Conservation (phyloP, 1,140 invertebrate genomes). For the Cydia fagiglandana region DNA sequence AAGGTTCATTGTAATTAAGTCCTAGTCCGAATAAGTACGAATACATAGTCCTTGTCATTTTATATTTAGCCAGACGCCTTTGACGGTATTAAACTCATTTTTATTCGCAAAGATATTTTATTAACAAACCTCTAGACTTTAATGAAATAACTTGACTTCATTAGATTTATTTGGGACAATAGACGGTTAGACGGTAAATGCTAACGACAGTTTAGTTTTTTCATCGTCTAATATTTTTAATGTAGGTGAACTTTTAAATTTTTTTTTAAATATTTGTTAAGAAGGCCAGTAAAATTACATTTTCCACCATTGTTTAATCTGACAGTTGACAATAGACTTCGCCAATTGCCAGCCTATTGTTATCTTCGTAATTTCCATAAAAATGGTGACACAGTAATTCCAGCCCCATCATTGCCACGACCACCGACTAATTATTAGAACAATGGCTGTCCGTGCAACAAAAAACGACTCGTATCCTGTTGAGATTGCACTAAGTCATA, state of each 20-base stretch:
- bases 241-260: no score
- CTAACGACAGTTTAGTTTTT: no score
- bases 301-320: background rate
- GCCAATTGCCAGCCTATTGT: background rate
- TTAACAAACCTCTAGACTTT: background rate
- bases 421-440: conserved; percentile 6
- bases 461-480: conserved; percentile 28
- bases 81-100: background rate
- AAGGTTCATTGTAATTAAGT: background rate
- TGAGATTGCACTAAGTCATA: conserved; percentile 24
- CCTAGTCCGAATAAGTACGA: background rate
- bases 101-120: background rate
- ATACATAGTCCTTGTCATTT: background rate
- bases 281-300: background rate
- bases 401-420: conserved; percentile 17
- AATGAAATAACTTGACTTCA: no score
- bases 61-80: background rate
- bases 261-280: no score
- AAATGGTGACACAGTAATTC: conserved; percentile 18
- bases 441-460: background rate
- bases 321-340: background rate
- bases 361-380: background rate
- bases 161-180: no score
- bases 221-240: no score
- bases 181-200: no score